phyloP scores from a whole-genome alignment of 2,888 invertebrate species.

The Cosmorhoe ocellata region DNA sequence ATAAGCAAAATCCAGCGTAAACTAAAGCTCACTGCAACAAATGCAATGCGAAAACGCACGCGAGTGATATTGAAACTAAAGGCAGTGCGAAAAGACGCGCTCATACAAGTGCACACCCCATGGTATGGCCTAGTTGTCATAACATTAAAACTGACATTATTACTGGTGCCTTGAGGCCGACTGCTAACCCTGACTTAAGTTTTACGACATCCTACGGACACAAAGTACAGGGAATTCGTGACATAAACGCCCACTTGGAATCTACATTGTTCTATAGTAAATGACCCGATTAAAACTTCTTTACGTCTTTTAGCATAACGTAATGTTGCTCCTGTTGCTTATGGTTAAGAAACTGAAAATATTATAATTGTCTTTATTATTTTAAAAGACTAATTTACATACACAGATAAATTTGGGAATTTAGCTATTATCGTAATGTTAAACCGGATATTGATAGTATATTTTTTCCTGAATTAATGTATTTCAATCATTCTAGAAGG shows the following conservation, averaged over 20 bases:
- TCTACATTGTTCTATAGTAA: slow-evolving; percentile 17
- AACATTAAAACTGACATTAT: slow-evolving; percentile 26
- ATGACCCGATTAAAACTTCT: slow-evolving; percentile 2
- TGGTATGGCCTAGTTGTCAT: slow-evolving; percentile 8
- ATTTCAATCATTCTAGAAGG: background rate
- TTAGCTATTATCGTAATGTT: background rate
- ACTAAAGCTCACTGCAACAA: background rate
- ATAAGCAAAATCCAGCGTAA: background rate
- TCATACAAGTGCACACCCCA: background rate
- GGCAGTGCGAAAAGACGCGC: background rate
- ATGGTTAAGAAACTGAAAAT: background rate
- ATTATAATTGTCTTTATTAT: no score
- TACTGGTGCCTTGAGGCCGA: slow-evolving; percentile 37
- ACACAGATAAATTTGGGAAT: background rate
- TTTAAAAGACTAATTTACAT: background rate
- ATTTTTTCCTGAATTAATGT: background rate
- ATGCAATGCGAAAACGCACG: background rate
- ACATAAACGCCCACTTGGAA: slow-evolving; percentile 12
- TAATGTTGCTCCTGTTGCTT: no score
- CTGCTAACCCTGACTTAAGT: slow-evolving; percentile 44
- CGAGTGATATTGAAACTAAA: slow-evolving; percentile 2
- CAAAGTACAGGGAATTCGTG: slow-evolving; percentile 25
- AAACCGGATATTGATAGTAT: slow-evolving; percentile 3
- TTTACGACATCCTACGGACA: slow-evolving; percentile 45
- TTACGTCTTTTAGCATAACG: background rate